phyloP scores from a whole-genome alignment of 2,888 invertebrate genomes.

The Troides helena region DNA sequence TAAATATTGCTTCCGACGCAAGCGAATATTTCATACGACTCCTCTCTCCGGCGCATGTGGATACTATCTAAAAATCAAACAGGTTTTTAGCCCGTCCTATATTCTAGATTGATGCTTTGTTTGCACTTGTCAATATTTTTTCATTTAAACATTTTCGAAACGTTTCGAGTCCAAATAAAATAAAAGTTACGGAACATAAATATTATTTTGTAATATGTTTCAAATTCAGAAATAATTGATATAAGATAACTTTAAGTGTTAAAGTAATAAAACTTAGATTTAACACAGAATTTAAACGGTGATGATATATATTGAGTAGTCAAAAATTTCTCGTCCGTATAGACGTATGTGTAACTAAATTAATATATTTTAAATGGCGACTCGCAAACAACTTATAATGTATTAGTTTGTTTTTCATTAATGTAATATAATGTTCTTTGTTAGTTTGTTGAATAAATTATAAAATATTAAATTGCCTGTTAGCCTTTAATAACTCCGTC shows the following conservation, averaged over 20 bases:
- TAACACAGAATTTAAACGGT: too few species aligned
- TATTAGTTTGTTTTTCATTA: neutral
- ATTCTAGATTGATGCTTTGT: slow-evolving; percentile 5
- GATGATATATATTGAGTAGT: too few species aligned
- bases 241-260: too few species aligned
- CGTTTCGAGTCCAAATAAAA: neutral
- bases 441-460: slow-evolving; percentile 7
- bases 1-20: slow-evolving; percentile 22
- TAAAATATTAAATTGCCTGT: slow-evolving; percentile 31
- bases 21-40: slow-evolving; percentile 17
- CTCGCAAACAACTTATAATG: neutral
- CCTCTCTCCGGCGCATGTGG: slow-evolving; percentile 12
- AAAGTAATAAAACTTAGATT: too few species aligned
- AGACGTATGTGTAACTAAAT: too few species aligned
- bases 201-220: too few species aligned
- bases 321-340: too few species aligned
- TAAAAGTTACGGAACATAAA: too few species aligned
- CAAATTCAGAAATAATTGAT: too few species aligned
- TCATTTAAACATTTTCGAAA: neutral
- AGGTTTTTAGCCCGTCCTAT: slow-evolving; percentile 6
- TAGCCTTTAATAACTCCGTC: slow-evolving; percentile 37
- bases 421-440: neutral
- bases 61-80: slow-evolving; percentile 19
- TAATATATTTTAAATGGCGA: too few species aligned
- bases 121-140: neutral